These are phyloP conservation scores for Clarias pachynema DNA, from an alignment of 2,797 vertebrate species.

Conservation along the genomic window DNA sequence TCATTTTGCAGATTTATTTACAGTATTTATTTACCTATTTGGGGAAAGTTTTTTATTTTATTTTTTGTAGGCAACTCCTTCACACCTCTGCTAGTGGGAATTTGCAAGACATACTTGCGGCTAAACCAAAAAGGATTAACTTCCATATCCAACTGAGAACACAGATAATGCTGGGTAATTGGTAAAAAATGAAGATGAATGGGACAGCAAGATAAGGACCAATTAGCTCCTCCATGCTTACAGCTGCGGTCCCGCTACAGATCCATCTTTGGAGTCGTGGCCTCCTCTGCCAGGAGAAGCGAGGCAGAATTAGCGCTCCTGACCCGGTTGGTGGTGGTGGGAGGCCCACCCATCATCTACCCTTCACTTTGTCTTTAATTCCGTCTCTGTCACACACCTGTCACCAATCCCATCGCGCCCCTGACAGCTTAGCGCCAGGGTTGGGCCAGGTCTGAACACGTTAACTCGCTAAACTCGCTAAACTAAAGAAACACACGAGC, in stretches of 20 bases:
- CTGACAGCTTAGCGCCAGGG: conserved; percentile 65
- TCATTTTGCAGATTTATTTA: conserved; percentile 78
- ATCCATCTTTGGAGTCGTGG: conserved; percentile 95
- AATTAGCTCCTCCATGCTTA: conserved; percentile 99
- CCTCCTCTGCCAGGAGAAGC: conserved; percentile 85
- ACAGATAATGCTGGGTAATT: conserved; percentile 99
- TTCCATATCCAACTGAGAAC: conserved; percentile 99
- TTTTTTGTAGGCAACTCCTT: conserved; percentile 80
- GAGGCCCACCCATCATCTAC: conserved; percentile 82
- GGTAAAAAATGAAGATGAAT: conserved; percentile 99
- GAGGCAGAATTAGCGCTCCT: conserved; percentile 85
- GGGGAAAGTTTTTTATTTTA: conserved; percentile 54
- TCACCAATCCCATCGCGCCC: conserved; percentile 68
- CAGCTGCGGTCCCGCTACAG: conserved; percentile 99
- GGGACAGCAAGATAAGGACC: conserved; percentile 99
- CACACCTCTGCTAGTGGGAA: conserved; percentile 86
- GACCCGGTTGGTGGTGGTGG: conserved; percentile 82
- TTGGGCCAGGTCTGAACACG: conserved; percentile 49
- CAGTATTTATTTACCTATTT: conserved; percentile 43
- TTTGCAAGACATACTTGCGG: conserved; percentile 98
- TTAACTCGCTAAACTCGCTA: conserved; percentile 64
- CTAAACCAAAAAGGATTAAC: conserved; percentile 99
- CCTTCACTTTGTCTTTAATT: conserved; percentile 77
- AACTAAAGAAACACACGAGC: conserved; percentile 74
- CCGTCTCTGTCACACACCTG: conserved; percentile 76